Base-by-base conservation (phyloP, 1,140 invertebrate species). In the Riptortus pedestris region DNA sequence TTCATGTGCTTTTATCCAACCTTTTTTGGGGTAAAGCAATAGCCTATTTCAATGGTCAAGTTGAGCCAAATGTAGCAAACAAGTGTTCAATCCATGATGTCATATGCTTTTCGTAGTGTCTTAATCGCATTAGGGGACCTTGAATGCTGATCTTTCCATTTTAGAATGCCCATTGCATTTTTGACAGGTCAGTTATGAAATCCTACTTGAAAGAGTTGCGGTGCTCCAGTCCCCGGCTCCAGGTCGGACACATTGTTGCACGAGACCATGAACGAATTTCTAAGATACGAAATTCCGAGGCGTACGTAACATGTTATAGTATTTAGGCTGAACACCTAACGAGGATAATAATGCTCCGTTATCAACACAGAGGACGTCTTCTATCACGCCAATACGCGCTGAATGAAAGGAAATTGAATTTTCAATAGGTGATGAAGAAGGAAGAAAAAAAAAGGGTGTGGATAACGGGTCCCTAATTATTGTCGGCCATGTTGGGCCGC, bases 401-500 rank as follows among this genome's bases (percentile, higher is more conserved):
- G 5, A 7, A 38, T 38, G 31, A 38, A 14, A 38, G 31, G 31
- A 38, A 38, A 38, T 38, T 38, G 31, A 14, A 38, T 38, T 38
- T 38, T 38, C 31, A 7, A 38, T 38, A 38, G 31, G 31, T 14
- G 5, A 14, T 5, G 31, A 38, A 5, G 5, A 38, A 38, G 31
- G 5, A 7, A 38, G 14, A 38, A 38, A 38, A 38, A 38, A 38
- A 38, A 14, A 38, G 14, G 14, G 31, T 38, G 31, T 38, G 20
- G 16, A 20, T 60, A 60, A 60, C 59, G 59, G 59, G 28, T 60
- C 18, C 24, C 51, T 55, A 55, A 55, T 55, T 55, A 55, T 26
- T 24, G 20, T 24, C 51, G 18, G 51, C 59, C 38, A 60, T 43
- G 31, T 60, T 43, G 29, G 18, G 33, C 18, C 59, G 26, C 20